These are phyloP conservation scores for Trichogramma evanescens DNA, from an alignment of 2,888 invertebrate species.

Conservation along the genomic window DNA sequence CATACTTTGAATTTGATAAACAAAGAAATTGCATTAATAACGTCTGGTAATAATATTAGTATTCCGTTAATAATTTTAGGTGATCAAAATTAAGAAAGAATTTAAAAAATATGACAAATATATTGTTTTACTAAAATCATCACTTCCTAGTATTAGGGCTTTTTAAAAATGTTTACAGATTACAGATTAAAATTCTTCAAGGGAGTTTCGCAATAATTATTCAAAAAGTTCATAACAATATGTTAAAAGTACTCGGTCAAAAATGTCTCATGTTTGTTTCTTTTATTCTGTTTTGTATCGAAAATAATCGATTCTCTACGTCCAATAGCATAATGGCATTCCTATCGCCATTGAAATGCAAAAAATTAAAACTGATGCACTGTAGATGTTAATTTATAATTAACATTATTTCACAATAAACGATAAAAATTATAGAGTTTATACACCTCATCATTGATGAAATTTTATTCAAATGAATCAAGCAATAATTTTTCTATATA, in stretches of 20 bases:
- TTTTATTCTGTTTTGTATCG: not conserved
- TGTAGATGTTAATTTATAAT: conserved; percentile 1
- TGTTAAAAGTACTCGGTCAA: conserved; percentile 19
- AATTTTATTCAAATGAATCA: conserved; percentile 6
- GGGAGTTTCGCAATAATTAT: conserved; percentile 6
- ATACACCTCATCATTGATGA: conserved; percentile 11
- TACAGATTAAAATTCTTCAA: conserved; percentile 6
- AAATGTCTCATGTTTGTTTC: conserved; percentile 18
- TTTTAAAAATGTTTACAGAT: not conserved
- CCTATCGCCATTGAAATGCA: conserved; percentile 11
- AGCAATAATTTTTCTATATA: conserved; percentile 6
- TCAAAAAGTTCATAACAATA: conserved; percentile 21
- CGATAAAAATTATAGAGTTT: conserved; percentile 6
- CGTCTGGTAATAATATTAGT: conserved; percentile 15
- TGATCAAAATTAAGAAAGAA: not conserved
- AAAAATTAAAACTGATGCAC: conserved; percentile 3
- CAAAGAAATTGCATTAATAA: conserved; percentile 12
- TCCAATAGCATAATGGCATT: conserved; percentile 11
- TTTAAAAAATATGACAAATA: conserved; percentile 10
- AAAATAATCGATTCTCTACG: conserved; percentile 21
- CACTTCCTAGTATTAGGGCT: conserved; percentile 7
- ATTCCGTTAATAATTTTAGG: conserved; percentile 19
- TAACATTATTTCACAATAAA: conserved; percentile 1
- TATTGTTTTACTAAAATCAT: conserved; percentile 15
- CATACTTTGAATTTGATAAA: conserved; percentile 16